These are phyloP conservation scores for Rhynchopsitta pachyrhyncha DNA, from an alignment of 2,113 vertebrate species.

Conservation along the genomic window DNA sequence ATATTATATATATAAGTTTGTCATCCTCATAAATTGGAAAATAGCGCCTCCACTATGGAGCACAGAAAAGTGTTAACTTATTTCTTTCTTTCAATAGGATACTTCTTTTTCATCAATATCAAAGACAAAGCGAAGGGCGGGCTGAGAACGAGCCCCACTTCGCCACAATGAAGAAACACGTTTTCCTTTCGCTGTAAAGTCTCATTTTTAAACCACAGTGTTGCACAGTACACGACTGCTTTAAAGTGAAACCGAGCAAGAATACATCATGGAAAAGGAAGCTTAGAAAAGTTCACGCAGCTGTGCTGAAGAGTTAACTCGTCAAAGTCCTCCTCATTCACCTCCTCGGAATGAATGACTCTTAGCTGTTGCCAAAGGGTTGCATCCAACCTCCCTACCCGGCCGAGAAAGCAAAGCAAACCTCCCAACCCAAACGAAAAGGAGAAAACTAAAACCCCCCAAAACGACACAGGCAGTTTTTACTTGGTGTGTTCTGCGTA, in stretches of 20 bases:
- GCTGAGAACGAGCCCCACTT: constrained; percentile 71
- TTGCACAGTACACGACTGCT: constrained; percentile 60
- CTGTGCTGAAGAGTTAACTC: constrained; percentile 58
- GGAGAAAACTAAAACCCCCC: neutral
- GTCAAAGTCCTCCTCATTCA: neutral
- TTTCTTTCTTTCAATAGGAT: constrained; percentile 84
- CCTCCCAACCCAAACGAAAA: constrained; percentile 32
- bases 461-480: constrained; percentile 68
- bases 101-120: constrained; percentile 87
- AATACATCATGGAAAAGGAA: constrained; percentile 45
- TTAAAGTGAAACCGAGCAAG: constrained; percentile 55
- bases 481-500: constrained; percentile 65
- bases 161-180: constrained; percentile 65
- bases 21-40: constrained; percentile 64
- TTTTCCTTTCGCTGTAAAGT: constrained; percentile 55
- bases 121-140: constrained; percentile 82
- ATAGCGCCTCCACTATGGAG: constrained; percentile 62
- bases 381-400: constrained; percentile 28
- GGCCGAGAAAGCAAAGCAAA: constrained; percentile 19
- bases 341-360: constrained; percentile 16
- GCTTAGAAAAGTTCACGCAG: constrained; percentile 48
- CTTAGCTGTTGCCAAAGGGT: neutral
- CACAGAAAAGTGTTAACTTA: constrained; percentile 72
- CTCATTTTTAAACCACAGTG: constrained; percentile 61
- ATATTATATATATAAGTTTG: constrained; percentile 60